These are phyloP conservation scores for Pygocentrus nattereri DNA, from an alignment of 2,797 vertebrate genomes.

Conservation along the genomic window DNA sequence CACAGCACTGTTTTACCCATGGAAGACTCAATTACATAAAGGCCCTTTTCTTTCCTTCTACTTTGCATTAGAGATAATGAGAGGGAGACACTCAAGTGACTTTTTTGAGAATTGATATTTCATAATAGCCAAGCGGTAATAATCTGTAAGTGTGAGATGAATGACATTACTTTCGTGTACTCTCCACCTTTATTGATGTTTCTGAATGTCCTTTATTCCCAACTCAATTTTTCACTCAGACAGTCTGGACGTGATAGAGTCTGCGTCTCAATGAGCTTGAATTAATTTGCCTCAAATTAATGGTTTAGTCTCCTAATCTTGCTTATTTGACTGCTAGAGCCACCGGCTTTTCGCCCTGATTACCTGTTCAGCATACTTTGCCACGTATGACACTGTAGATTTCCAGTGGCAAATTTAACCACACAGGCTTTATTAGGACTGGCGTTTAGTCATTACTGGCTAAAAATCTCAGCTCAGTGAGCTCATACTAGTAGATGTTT, in stretches of 20 bases:
- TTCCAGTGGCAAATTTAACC: not conserved
- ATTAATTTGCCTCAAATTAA: slow-evolving; percentile 29
- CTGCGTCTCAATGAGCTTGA: slow-evolving; percentile 4
- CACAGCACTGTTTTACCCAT: no score
- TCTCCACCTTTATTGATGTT: not conserved
- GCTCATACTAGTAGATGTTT: no score
- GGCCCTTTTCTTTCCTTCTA: not conserved
- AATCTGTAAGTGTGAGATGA: not conserved
- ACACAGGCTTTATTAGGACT: not conserved
- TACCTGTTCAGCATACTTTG: not conserved
- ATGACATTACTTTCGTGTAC: not conserved
- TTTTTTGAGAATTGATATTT: not conserved
- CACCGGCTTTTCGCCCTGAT: not conserved
- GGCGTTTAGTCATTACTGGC: not conserved
- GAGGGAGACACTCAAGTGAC: not conserved
- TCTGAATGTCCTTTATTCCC: not conserved
- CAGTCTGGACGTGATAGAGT: not conserved
- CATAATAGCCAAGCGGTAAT: not conserved
- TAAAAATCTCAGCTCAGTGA: no score
- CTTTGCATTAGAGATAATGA: not conserved
- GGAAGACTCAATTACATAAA: no score
- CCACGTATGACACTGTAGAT: not conserved
- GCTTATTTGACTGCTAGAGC: slow-evolving; percentile 3
- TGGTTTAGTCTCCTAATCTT: slow-evolving; percentile 26
- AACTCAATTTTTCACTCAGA: not conserved